Percentiles rank a stretch among this genome's conserved stretches.
Conservation (phyloP, 2,888 invertebrate species). For the Eristalis pertinax region DNA sequence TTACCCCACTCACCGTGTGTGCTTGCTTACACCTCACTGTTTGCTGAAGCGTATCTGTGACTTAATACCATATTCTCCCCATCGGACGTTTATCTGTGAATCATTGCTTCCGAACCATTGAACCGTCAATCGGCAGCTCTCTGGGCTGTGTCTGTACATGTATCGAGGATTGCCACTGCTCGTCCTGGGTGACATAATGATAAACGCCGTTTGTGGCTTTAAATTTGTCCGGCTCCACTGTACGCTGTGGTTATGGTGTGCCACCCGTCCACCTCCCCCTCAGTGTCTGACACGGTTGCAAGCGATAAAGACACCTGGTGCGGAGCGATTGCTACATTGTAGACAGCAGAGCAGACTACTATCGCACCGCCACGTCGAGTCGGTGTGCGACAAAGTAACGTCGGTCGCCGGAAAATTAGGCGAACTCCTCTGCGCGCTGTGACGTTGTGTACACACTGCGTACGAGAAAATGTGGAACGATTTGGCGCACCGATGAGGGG, state of each 20-base stretch:
- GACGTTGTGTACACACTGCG: slow-evolving; percentile 14
- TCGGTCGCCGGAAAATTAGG: slow-evolving; percentile 55
- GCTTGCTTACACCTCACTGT: slow-evolving; percentile 49
- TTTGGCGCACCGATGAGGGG: slow-evolving; percentile 46
- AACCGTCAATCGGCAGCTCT: slow-evolving; percentile 45
- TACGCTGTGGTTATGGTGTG: slow-evolving; percentile 23
- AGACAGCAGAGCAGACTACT: not conserved
- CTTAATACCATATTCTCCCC: slow-evolving; percentile 41
- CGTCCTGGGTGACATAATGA: slow-evolving; percentile 45
- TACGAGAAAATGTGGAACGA: slow-evolving; percentile 54
- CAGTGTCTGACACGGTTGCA: not conserved
- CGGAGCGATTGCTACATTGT: slow-evolving; percentile 14
- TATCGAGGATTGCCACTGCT: slow-evolving; percentile 10
- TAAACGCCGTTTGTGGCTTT: slow-evolving; percentile 44
- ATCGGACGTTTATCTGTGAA: slow-evolving; percentile 38
- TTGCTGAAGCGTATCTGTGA: slow-evolving; percentile 52
- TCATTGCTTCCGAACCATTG: slow-evolving; percentile 65
- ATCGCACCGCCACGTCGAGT: slow-evolving; percentile 41
- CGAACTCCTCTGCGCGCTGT: slow-evolving; percentile 29
- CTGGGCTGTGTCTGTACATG: slow-evolving; percentile 4
- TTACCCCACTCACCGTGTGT: not conserved
- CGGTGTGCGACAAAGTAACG: slow-evolving; percentile 38
- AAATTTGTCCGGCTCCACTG: slow-evolving; percentile 38
- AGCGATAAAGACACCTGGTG: slow-evolving; percentile 32
- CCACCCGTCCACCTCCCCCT: slow-evolving; percentile 13